phyloP scores from a whole-genome alignment of 2,113 vertebrate species.

The Passer domesticus region DNA sequence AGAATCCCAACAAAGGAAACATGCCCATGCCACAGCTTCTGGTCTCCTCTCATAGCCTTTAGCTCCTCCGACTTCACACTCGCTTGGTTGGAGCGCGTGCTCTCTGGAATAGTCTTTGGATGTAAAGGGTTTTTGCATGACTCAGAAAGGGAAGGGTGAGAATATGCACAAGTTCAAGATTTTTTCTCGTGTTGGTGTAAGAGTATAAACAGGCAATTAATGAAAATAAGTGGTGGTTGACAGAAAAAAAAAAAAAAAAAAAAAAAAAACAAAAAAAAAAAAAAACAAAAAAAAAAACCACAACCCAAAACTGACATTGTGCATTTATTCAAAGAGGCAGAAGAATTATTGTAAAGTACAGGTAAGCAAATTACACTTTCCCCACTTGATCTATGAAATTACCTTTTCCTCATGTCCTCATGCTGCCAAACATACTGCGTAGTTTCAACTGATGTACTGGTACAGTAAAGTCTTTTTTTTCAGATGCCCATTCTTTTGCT shows the following conservation, averaged over 20 bases:
- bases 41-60: background rate
- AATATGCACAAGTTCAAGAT: background rate
- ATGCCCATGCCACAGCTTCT: background rate
- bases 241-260: background rate
- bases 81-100: background rate
- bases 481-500: background rate
- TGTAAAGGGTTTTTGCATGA: background rate
- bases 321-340: background rate
- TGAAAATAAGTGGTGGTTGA: background rate
- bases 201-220: background rate
- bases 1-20: background rate
- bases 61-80: background rate
- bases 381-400: background rate
- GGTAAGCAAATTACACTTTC: background rate
- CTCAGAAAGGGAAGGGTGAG: background rate
- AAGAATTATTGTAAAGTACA: background rate
- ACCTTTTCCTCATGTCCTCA: background rate
- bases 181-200: background rate
- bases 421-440: background rate
- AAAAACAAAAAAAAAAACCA: rapidly evolving
- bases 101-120: background rate
- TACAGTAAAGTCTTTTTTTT: background rate
- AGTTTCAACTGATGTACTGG: background rate
- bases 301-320: background rate
- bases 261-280: too few relatives aligned